Base-by-base conservation (phyloP, 2,113 vertebrate genomes). In the Carassius auratus region DNA sequence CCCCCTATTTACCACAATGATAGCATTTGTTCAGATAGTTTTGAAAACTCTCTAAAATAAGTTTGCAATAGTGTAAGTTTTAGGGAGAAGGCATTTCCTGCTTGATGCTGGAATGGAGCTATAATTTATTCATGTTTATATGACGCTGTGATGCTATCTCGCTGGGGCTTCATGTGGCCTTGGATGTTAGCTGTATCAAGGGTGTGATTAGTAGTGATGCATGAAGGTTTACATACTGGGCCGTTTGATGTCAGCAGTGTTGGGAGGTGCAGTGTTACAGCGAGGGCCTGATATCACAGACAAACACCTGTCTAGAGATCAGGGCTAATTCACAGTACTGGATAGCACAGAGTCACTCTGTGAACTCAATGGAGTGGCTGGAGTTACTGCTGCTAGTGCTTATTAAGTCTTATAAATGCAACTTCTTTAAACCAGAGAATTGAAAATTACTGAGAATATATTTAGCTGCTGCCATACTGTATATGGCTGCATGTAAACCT, bases 71-170 rank as follows among this genome's bases (percentile, higher is more conserved):
- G 8, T 42, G 42, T 42, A 42, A 42, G 42, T 42, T 42, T 42
- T 42, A 42, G 42, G 42, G 42, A 8, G 42, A 42, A 86, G 85
- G 86, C 91, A 88, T 89, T 90, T 90, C 89, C 91, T 90, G 85
- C 33, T 74, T 62, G 45, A 55, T 71, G 19, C 87, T 84, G 79
- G 61, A 88, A 52, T 45, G 90, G 84, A 86, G 83, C 79, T 89
- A 77, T 86, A 80, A 88, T 87, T 91, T 87, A 66, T n/a, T 55
- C 21, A 21, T 90, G 89, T 91, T 91, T 91, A 88, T 87, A 74
- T 33, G 75, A 82, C n/a, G 73, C 23, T 84, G 55, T 71, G 90
- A 91, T 91, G 9, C 3, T 89, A 91, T 90, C 90, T 33, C 71
- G 42, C 61, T n/a, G 76, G 76, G 64, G 75, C 74, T 86, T 89